Percentiles rank a stretch among this genome's conserved stretches.
These are phyloP conservation scores for Fragum fragum DNA, from an alignment of 2,888 invertebrate species.

Conservation along the genomic window DNA sequence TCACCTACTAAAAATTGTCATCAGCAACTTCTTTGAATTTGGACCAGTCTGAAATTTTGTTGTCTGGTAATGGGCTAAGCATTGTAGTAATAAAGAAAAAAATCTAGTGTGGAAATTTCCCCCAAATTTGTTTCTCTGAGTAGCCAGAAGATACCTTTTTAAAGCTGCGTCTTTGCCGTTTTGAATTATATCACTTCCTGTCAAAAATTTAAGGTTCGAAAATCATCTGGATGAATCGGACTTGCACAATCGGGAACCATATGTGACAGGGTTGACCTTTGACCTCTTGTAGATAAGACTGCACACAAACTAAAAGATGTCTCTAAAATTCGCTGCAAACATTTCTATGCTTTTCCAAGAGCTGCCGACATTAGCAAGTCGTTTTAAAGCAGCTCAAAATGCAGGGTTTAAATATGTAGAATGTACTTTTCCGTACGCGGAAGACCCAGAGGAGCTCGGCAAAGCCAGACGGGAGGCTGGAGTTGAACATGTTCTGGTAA, in stretches of 20 bases:
- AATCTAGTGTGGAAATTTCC: too few species aligned
- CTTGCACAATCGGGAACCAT: neutral
- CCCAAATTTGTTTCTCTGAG: too few species aligned
- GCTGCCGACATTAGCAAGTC: slow-evolving; percentile 89
- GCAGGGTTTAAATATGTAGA: slow-evolving; percentile 96
- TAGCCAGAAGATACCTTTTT: too few species aligned
- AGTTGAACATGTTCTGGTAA: slow-evolving; percentile 94
- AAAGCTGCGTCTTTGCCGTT: too few species aligned
- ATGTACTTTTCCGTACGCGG: slow-evolving; percentile 93
- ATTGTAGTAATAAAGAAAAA: too few species aligned
- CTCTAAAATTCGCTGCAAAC: slow-evolving; percentile 94
- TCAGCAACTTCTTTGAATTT: too few species aligned
- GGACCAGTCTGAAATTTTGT: too few species aligned
- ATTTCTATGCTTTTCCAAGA: slow-evolving; percentile 96
- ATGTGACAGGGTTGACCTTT: slow-evolving; percentile 1
- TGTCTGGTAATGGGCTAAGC: too few species aligned
- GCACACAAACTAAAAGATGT: slow-evolving; percentile 68
- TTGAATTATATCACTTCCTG: too few species aligned
- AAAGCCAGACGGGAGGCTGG: slow-evolving; percentile 91
- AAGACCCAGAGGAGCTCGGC: slow-evolving; percentile 90
- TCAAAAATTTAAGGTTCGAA: too few species aligned
- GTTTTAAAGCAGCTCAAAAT: slow-evolving; percentile 92
- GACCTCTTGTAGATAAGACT: slow-evolving; percentile 12
- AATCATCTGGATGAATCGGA: neutral
- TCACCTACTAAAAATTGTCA: too few species aligned